A percentile compares a stretch with the other conserved stretches of the same genome.
Evolutionary conservation across 64 coral and sea anemone species (phyloP).

Genomic region (Dendrophyllia cribrosa): DNA sequence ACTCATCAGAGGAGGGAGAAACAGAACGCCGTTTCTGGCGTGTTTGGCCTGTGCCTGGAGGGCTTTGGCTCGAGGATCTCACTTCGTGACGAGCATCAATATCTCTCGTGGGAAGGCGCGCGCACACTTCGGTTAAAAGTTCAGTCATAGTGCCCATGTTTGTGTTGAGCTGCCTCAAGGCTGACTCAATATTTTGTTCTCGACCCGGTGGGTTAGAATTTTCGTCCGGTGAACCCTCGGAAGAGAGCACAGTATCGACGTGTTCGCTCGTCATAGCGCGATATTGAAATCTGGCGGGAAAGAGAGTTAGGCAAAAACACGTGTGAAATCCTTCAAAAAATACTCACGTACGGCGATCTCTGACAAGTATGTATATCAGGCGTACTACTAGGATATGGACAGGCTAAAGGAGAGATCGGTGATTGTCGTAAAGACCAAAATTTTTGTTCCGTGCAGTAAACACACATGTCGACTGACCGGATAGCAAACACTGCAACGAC

Average conservation of each 20-base stretch:
- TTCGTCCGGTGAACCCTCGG: neutral
- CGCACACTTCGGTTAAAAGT: neutral
- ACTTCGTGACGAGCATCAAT: neutral
- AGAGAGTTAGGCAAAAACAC: neutral
- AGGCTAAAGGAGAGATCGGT: neutral
- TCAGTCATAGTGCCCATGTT: neutral
- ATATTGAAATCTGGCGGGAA: neutral
- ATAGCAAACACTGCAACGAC: no score
- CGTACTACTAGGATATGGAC: neutral
- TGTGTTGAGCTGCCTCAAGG: neutral
- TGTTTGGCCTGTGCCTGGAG: neutral
- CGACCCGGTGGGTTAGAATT: neutral
- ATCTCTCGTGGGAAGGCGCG: neutral
- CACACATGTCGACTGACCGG: no score
- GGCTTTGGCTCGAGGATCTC: neutral
- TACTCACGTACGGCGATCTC: neutral
- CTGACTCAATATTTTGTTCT: neutral
- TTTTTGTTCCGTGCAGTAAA: no score
- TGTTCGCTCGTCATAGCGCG: neutral
- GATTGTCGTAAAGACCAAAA: neutral
- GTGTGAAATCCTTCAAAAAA: neutral
- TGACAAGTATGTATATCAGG: neutral
- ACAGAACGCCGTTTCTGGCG: neutral
- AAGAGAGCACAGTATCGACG: neutral
- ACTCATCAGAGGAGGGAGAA: neutral